Evolutionary conservation across 2,797 vertebrate genomes (phyloP).

Genomic region (Eulemur albifrons): DNA sequence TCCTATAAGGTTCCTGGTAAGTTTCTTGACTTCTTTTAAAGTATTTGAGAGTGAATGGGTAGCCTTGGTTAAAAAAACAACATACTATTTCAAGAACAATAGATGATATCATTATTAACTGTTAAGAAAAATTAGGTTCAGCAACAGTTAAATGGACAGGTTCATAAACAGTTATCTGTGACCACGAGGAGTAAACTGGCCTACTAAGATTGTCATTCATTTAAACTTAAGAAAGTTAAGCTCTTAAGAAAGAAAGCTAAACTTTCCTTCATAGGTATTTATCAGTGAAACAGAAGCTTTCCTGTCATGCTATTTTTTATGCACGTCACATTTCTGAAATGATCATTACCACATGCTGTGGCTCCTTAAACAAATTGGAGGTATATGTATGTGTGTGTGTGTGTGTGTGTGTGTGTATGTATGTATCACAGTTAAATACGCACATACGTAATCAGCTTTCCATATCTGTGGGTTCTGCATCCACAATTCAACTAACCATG

Average conservation of each 20-base stretch:
- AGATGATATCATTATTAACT: not conserved
- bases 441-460: not conserved
- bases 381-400: not conserved
- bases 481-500: not conserved
- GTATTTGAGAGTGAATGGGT: not conserved
- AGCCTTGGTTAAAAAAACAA: not conserved
- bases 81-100: not conserved
- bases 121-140: not conserved
- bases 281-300: not conserved
- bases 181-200: not conserved
- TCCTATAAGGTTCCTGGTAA: not conserved
- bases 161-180: not conserved
- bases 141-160: not conserved
- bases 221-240: not conserved
- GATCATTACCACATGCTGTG: not conserved
- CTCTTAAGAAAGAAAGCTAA: not conserved
- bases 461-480: not conserved
- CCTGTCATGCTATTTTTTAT: not conserved
- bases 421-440: no score
- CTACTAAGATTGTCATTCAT: not conserved
- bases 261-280: not conserved
- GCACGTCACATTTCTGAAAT: not conserved
- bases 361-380: not conserved
- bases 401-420: no score
- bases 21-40: conserved; percentile 2